Conservation (phyloP, 30 jellyfish, hydroid and myxozoan genomes). For the Cassiopea xamachana region DNA sequence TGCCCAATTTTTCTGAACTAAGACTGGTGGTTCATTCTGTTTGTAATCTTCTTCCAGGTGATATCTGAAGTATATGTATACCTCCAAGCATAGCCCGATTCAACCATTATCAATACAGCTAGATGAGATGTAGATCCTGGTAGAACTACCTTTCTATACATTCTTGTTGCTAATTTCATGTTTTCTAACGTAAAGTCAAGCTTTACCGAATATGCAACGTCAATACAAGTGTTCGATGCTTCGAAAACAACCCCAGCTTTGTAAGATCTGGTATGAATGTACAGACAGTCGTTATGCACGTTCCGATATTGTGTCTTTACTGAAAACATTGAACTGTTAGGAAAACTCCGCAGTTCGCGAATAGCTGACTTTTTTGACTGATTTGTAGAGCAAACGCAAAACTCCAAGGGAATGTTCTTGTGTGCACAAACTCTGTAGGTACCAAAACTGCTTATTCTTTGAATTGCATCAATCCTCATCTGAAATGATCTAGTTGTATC, state of each 20-base stretch:
- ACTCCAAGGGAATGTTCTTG: conserved; percentile 18
- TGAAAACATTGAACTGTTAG: conserved; percentile 43
- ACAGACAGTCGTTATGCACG: conserved; percentile 45
- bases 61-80: conserved; percentile 26
- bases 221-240: conserved; percentile 62
- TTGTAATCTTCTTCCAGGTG: conserved; percentile 1
- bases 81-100: conserved; percentile 50
- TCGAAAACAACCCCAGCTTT: conserved; percentile 71
- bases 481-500: conserved; percentile 19
- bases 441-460: conserved; percentile 62
- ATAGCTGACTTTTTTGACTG: neutral
- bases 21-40: neutral
- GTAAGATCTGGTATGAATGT: conserved; percentile 36
- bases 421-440: conserved; percentile 55
- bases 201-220: conserved; percentile 38
- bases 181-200: conserved; percentile 34
- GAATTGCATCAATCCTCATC: conserved; percentile 21
- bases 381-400: conserved; percentile 46
- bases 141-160: neutral
- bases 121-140: conserved; percentile 42
- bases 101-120: conserved; percentile 19
- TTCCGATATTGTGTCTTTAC: conserved; percentile 7
- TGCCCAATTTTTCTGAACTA: no score
- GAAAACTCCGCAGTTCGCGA: conserved; percentile 25
- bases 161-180: conserved; percentile 46